A percentile compares a stretch with the other conserved stretches of the same genome.
These are phyloP conservation scores for Oedothorax gibbosus DNA, from an alignment of 1,140 invertebrate genomes.

Conservation along the genomic window DNA sequence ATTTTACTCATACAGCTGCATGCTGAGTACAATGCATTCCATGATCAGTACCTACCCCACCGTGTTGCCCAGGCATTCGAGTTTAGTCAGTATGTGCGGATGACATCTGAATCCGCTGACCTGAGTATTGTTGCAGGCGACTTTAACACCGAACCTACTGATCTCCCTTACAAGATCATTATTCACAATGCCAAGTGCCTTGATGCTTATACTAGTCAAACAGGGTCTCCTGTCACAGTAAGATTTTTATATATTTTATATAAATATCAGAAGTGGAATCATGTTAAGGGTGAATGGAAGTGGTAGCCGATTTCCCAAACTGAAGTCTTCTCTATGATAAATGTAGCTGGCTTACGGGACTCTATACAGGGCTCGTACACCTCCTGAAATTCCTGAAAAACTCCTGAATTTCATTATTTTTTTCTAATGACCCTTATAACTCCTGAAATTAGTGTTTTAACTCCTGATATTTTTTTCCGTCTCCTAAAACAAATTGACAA, in stretches of 20 bases:
- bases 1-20: conserved; percentile 78
- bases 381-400: neutral
- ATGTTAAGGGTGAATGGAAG: too few relatives aligned
- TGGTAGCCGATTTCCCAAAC: too few relatives aligned
- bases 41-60: conserved; percentile 91
- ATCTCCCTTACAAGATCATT: conserved; percentile 81
- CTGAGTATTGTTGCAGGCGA: conserved; percentile 90
- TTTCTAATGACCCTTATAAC: neutral
- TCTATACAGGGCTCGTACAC: too few relatives aligned
- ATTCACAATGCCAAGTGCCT: conserved; percentile 70
- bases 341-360: too few relatives aligned
- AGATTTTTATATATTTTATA: neutral
- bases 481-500: too few relatives aligned
- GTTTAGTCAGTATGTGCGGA: conserved; percentile 90
- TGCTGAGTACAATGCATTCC: conserved; percentile 89
- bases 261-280: too few relatives aligned
- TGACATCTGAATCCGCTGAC: conserved; percentile 83
- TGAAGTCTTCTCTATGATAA: too few relatives aligned
- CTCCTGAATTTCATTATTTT: neutral
- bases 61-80: conserved; percentile 92
- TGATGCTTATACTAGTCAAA: conserved; percentile 70
- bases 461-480: too few relatives aligned
- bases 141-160: conserved; percentile 88
- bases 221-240: conserved; percentile 8
- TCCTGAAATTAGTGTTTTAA: too few relatives aligned